Evolutionary conservation across 2,888 invertebrate species (phyloP), one percentile per base, ranked within the genome.

Genomic region (Mycogona germanica): DNA sequence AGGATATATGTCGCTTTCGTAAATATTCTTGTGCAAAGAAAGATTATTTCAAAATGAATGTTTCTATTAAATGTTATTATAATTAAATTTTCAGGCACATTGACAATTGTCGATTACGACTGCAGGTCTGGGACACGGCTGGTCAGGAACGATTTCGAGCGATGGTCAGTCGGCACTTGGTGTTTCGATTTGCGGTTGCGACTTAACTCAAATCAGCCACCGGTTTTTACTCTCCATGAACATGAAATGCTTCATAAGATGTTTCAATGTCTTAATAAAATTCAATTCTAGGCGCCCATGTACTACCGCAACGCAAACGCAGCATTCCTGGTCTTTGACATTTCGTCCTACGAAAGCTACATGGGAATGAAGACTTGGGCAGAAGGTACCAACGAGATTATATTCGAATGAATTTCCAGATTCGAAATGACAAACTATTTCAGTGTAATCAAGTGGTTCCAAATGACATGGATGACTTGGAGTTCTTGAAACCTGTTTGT

Each of bases 291-390:
- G 56, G 56, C 89, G 0, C 92, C 93, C 6, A 88, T 92, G 87
- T 93, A 92, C 68, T 93, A 93, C 67, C 75, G 92, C 50, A 89
- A 88, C 66, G 85, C 91, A 0, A 89, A 88, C 68, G 89, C 87
- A 0, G 92, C 92, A 0, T 75, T 92, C 47, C 72, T 92, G 46
- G 82, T 91, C 0, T 93, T 84, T 66, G 92, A 93, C 68, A 78
- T 93, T 58, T 84, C 88, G 2, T 80, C 82, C 57, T 72, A 76
- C 42, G 74, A 76, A 57, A 84, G 83, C 53, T 92, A 89, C 66
- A 72, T 75, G 3, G 81, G 82, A 57, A 82, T 91, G 61, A 84
- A 89, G 69, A 74, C 76, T n/a, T 92, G 91, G 92, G 85, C 87
- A 2, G 79, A 78, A 64, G 91, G 75, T 75, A 65, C 57, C 61